Evolutionary conservation across 2,113 vertebrate genomes (phyloP).

Genomic region (Ibidorhyncha struthersii): DNA sequence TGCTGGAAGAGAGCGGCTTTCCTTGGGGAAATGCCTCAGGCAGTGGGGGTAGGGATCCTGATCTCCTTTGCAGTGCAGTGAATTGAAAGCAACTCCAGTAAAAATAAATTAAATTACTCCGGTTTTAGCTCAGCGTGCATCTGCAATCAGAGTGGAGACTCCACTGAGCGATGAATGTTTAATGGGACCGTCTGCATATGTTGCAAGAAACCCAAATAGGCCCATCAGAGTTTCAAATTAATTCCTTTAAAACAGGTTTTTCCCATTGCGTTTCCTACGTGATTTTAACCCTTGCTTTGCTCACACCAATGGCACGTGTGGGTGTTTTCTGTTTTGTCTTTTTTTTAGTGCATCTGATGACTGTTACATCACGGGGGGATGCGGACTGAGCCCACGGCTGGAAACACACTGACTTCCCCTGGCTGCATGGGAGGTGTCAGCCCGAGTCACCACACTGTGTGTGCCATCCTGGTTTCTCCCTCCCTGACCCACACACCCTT

Average conservation of each 20-base stretch:
- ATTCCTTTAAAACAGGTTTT: not conserved
- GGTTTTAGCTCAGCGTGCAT: not conserved
- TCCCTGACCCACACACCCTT: not conserved
- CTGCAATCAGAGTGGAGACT: not conserved
- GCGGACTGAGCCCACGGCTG: not conserved
- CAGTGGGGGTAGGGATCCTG: not conserved
- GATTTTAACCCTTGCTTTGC: not conserved
- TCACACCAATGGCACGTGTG: rapidly evolving
- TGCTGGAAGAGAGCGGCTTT: not conserved
- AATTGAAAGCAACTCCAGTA: not conserved
- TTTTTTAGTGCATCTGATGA: not conserved
- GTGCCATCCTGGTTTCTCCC: not conserved
- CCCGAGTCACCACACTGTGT: not conserved
- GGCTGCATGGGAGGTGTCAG: not conserved
- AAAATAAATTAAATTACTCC: slow-evolving; percentile 7
- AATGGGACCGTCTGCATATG: not conserved
- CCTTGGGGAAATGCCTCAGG: not conserved
- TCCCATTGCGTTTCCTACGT: rapidly evolving
- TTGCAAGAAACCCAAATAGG: slow-evolving; percentile 23
- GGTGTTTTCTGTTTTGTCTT: not conserved
- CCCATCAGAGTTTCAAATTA: not conserved
- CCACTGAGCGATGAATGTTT: slow-evolving; percentile 17
- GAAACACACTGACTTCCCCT: not conserved
- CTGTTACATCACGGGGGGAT: no score
- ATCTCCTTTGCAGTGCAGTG: not conserved